Conservation (phyloP, 2,888 invertebrate species). For the Podotricha telesiphe region DNA sequence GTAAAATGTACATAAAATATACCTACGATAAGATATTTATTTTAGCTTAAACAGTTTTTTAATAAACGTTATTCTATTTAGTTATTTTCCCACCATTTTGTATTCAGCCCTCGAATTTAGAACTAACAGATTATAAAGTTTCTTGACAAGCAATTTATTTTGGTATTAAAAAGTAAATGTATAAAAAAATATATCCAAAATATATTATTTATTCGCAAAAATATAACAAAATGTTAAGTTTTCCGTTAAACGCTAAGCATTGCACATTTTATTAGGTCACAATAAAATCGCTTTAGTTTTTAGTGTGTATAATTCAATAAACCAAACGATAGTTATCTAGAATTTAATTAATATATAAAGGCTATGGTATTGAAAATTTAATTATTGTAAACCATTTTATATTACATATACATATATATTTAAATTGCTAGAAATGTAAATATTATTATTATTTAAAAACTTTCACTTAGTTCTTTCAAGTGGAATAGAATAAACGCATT, state of each 20-base stretch:
- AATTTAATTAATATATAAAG: conserved; percentile 26
- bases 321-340: conserved; percentile 36
- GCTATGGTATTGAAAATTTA: conserved; percentile 21
- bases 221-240: no score
- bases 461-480: conserved; percentile 26
- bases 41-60: conserved; percentile 53
- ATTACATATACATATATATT: no score
- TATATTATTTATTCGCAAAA: background rate
- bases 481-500: conserved; percentile 34
- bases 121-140: background rate
- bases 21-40: conserved; percentile 55
- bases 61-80: conserved; percentile 56
- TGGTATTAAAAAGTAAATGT: no score
- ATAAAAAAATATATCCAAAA: background rate
- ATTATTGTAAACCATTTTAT: conserved; percentile 22
- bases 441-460: conserved; percentile 10
- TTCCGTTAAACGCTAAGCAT: no score
- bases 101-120: conserved; percentile 18
- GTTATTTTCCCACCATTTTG: conserved; percentile 63
- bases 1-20: conserved; percentile 53
- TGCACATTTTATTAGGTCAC: no score
- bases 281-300: conserved; percentile 13
- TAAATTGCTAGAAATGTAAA: conserved; percentile 21
- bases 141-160: no score
- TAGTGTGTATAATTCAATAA: conserved; percentile 27